Evolutionary conservation across 2,113 vertebrate genomes (phyloP).

Genomic region (Polyodon spathula): DNA sequence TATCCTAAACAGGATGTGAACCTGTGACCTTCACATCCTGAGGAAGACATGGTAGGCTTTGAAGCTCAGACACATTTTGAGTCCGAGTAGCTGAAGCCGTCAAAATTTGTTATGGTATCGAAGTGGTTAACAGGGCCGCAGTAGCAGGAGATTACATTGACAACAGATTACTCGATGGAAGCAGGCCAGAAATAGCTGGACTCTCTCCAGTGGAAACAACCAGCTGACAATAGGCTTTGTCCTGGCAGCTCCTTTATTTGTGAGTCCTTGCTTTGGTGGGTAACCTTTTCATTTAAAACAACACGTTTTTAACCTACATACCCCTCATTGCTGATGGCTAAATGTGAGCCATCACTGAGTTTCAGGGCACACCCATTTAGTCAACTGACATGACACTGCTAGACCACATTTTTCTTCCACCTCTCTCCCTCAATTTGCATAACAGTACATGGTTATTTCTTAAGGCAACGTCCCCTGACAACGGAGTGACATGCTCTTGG

Average conservation of each 20-base stretch:
- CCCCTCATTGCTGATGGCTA: background rate
- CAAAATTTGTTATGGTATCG: no score
- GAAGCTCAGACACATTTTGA: no score
- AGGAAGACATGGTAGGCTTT: no score
- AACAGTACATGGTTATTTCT: no score
- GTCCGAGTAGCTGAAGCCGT: no score
- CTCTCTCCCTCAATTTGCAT: no score
- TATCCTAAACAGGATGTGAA: no score
- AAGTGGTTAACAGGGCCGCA: no score
- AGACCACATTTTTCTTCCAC: no score
- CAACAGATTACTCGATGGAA: conserved; percentile 39
- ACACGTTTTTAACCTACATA: background rate
- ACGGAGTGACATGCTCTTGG: background rate
- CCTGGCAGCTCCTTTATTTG: conserved; percentile 19
- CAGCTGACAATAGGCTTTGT: conserved; percentile 27
- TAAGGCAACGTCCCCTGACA: background rate
- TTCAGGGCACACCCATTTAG: conserved; percentile 1
- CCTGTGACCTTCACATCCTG: no score
- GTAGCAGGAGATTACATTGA: conserved; percentile 32
- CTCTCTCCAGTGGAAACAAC: conserved; percentile 40
- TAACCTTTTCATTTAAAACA: conserved; percentile 1
- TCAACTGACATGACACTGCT: no score
- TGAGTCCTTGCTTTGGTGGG: conserved; percentile 3
- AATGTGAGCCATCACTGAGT: conserved; percentile 2
- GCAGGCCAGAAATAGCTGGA: conserved; percentile 40